phyloP scores from a whole-genome alignment of 2,888 invertebrate species.

The Tiphia femorata region DNA sequence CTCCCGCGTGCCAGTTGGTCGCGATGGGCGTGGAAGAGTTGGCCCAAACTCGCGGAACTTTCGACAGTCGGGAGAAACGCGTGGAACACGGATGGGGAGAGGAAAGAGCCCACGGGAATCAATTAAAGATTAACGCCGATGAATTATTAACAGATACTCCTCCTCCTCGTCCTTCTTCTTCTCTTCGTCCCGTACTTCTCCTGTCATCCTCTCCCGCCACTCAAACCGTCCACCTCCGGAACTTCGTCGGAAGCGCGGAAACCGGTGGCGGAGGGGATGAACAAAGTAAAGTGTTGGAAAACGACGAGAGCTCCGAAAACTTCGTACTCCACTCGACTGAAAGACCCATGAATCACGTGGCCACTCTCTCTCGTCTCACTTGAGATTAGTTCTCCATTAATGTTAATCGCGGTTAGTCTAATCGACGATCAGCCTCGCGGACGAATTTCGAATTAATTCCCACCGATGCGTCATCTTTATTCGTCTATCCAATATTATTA shows the following conservation, averaged over 20 bases:
- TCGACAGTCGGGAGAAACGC: conserved; percentile 5
- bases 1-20: conserved; percentile 3
- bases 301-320: neutral
- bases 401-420: too few species aligned
- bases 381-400: too few species aligned
- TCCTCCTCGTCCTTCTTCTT: conserved; percentile 9
- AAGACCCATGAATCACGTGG: too few species aligned
- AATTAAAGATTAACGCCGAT: conserved; percentile 40
- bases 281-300: neutral
- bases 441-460: too few species aligned
- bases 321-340: neutral
- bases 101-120: conserved; percentile 23
- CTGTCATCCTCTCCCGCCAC: neutral
- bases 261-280: neutral
- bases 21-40: neutral
- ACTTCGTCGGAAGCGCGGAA: neutral
- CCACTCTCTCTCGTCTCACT: too few species aligned
- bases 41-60: conserved; percentile 15
- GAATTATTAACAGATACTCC: conserved; percentile 38
- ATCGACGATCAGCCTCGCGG: too few species aligned
- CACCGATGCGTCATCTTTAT: too few species aligned
- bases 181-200: neutral
- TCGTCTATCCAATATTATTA: too few species aligned
- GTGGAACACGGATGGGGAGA: neutral
- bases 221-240: neutral